These are phyloP conservation scores for Drosophila pachea DNA, from an alignment of 1,140 invertebrate species.

Conservation along the genomic window DNA sequence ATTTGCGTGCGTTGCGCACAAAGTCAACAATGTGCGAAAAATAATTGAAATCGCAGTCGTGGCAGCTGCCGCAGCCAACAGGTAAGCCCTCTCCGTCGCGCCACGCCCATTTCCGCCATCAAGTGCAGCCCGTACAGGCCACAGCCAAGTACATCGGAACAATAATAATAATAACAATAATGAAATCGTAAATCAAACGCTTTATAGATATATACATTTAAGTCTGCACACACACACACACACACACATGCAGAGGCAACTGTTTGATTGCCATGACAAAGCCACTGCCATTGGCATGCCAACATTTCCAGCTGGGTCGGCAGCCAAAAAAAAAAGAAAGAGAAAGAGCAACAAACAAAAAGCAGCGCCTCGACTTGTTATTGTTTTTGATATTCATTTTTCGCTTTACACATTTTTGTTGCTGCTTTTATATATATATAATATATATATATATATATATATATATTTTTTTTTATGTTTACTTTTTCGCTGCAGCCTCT, in stretches of 20 bases:
- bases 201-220: conserved; percentile 15
- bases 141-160: conserved; percentile 10
- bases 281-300: conserved; percentile 5
- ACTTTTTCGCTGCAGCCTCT: neutral
- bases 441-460: too few species aligned
- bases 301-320: conserved; percentile 7
- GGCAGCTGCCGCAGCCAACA: conserved; percentile 18
- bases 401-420: conserved; percentile 1
- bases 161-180: conserved; percentile 23
- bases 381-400: conserved; percentile 21
- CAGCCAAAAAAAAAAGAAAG: neutral
- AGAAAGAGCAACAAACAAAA: conserved; percentile 6
- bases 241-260: conserved; percentile 1
- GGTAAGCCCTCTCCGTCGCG: conserved; percentile 8
- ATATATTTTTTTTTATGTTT: conserved; percentile 9
- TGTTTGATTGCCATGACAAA: conserved; percentile 14
- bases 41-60: conserved; percentile 65
- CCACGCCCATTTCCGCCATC: neutral
- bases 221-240: too few species aligned
- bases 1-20: conserved; percentile 46
- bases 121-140: conserved; percentile 8
- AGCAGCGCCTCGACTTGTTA: conserved; percentile 5
- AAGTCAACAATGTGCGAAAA: conserved; percentile 65
- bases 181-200: conserved; percentile 15
- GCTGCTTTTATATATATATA: neutral